A percentile compares a stretch with the other conserved stretches of the same genome.
These are phyloP conservation scores for Hirtodrosophila confusa DNA, from an alignment of 2,888 invertebrate genomes.

Conservation along the genomic window DNA sequence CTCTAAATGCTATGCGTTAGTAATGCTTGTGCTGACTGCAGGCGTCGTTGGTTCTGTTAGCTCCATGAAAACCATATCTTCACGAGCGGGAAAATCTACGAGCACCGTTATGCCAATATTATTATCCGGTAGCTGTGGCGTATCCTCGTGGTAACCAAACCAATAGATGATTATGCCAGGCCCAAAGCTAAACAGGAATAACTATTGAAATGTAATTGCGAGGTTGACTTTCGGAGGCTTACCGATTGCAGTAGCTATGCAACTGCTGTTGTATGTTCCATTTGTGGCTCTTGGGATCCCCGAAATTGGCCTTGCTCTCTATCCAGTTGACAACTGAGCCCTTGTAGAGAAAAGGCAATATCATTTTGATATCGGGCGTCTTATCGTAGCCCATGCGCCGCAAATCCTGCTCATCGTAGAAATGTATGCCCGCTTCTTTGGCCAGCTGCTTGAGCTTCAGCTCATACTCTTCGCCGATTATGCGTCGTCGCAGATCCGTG, in stretches of 20 bases:
- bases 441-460: conserved; percentile 85
- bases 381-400: conserved; percentile 95
- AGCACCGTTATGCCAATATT: conserved; percentile 86
- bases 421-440: conserved; percentile 86
- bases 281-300: conserved; percentile 91
- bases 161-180: conserved; percentile 97
- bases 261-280: conserved; percentile 93
- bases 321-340: conserved; percentile 96
- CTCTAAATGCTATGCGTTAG: background rate
- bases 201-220: background rate
- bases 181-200: conserved; percentile 88
- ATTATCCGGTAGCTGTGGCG: conserved; percentile 86
- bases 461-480: conserved; percentile 93
- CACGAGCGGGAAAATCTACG: conserved; percentile 85
- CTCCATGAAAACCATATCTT: conserved; percentile 84
- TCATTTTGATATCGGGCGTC: conserved; percentile 96
- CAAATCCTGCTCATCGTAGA: conserved; percentile 91
- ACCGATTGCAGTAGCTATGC: conserved; percentile 93
- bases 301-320: conserved; percentile 98
- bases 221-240: background rate
- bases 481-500: conserved; percentile 91
- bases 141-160: conserved; percentile 92
- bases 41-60: conserved; percentile 13
- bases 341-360: conserved; percentile 93
- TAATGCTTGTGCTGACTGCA: background rate